Evolutionary conservation across 2,888 invertebrate genomes (phyloP).

Genomic region (Herminia tarsipennalis): DNA sequence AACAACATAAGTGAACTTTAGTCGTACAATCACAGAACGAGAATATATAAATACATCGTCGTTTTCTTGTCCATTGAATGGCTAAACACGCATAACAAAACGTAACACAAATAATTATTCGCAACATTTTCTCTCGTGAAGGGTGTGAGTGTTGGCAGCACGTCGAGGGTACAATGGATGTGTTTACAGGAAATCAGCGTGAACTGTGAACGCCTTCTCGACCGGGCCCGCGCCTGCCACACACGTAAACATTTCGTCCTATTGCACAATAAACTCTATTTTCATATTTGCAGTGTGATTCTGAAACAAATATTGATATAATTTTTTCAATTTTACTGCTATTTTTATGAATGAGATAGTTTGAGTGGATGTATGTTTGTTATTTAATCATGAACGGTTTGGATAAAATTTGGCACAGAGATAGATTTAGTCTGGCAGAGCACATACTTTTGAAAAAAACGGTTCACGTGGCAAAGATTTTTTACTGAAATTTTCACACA

Average conservation of each 20-base stretch:
- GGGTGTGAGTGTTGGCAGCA: conserved; percentile 58
- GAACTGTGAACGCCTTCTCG: conserved; percentile 55
- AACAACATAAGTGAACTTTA: no score
- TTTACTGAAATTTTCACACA: no score
- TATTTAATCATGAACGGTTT: no score
- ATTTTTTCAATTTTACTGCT: no score
- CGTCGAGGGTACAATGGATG: conserved; percentile 67
- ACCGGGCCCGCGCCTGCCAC: conserved; percentile 20
- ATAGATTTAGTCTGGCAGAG: no score
- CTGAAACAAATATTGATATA: no score
- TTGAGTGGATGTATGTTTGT: no score
- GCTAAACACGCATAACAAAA: conserved; percentile 44
- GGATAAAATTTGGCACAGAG: no score
- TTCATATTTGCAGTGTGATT: conserved; percentile 7
- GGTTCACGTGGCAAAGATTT: no score
- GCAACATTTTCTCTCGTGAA: conserved; percentile 50
- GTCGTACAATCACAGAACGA: not conserved
- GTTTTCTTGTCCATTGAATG: conserved; percentile 24
- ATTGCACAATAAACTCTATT: conserved; percentile 47
- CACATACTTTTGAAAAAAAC: no score
- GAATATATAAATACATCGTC: conserved; percentile 2
- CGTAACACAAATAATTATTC: conserved; percentile 57
- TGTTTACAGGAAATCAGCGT: conserved; percentile 74
- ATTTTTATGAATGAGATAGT: no score
- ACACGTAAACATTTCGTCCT: conserved; percentile 53